phyloP scores from a whole-genome alignment of 1,140 invertebrate species.

The Spodoptera litura region DNA sequence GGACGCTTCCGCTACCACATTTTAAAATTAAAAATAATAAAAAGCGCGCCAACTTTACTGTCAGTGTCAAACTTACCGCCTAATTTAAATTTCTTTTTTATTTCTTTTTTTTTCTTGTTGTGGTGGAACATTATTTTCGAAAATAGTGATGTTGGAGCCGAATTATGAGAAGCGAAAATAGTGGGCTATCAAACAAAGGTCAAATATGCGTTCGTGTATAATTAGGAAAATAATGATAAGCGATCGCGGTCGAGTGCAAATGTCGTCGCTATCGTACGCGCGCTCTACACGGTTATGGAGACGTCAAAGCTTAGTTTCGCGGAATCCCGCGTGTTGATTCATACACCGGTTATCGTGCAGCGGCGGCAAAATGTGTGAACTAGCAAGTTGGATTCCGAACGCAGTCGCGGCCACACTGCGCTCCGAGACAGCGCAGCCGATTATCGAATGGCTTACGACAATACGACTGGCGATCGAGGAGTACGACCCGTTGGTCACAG shows the following conservation, averaged over 20 bases:
- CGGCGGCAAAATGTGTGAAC: constrained; percentile 74
- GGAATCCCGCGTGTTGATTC: constrained; percentile 80
- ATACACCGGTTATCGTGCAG: constrained; percentile 82
- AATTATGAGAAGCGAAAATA: constrained; percentile 41
- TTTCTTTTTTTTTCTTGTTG: not conserved
- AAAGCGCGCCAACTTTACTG: constrained; percentile 66
- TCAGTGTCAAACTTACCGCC: constrained; percentile 31
- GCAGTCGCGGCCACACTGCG: constrained; percentile 77
- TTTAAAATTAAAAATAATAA: constrained; percentile 56
- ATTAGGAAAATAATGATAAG: constrained; percentile 79
- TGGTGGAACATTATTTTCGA: not conserved
- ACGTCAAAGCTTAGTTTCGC: constrained; percentile 73
- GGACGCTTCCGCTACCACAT: constrained; percentile 75
- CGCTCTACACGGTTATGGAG: constrained; percentile 56
- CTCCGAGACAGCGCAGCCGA: constrained; percentile 70
- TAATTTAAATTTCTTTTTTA: constrained; percentile 16
- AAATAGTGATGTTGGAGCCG: constrained; percentile 10
- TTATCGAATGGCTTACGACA: constrained; percentile 76
- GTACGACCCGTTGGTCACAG: constrained; percentile 76
- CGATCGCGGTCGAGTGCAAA: constrained; percentile 80
- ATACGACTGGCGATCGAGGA: constrained; percentile 79
- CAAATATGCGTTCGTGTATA: constrained; percentile 66
- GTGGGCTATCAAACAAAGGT: constrained; percentile 51
- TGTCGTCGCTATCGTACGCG: constrained; percentile 69
- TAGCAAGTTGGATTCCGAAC: constrained; percentile 84